Evolutionary conservation across 2,113 vertebrate species (phyloP).

Genomic region (Philantomba maxwellii): DNA sequence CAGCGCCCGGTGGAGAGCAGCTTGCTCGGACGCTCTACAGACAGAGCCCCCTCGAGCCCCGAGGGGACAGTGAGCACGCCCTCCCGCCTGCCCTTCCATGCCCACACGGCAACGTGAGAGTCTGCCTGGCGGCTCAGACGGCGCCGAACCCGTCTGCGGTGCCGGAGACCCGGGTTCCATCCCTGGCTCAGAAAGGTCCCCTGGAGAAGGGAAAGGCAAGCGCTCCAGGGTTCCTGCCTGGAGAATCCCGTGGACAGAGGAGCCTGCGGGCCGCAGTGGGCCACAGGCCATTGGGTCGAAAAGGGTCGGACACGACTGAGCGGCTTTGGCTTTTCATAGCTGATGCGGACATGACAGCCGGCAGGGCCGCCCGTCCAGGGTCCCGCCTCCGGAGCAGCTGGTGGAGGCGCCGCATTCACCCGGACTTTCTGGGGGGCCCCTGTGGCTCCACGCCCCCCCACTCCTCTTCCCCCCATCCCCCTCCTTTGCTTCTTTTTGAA

Average conservation of each 20-base stretch:
- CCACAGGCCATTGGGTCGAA: neutral
- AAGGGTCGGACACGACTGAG: neutral
- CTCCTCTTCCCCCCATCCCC: neutral
- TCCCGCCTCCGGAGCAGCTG: neutral
- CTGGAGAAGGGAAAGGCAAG: too few species aligned
- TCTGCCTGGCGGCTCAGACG: neutral
- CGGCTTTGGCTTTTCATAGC: neutral
- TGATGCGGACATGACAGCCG: fast-evolving
- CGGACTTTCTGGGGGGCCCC: fast-evolving
- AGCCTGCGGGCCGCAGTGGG: neutral
- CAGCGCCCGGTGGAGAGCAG: fast-evolving
- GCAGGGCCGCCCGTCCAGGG: fast-evolving
- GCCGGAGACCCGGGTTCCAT: neutral
- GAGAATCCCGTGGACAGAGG: neutral
- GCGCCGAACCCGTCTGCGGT: fast-evolving
- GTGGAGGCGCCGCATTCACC: neutral
- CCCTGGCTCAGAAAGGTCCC: neutral
- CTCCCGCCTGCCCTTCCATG: fast-evolving
- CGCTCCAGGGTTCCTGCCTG: neutral
- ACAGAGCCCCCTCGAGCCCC: fast-evolving
- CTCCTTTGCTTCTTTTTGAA: neutral
- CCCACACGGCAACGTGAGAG: fast-evolving
- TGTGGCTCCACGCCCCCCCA: neutral
- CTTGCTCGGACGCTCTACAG: too few species aligned
- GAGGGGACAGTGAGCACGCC: fast-evolving